A percentile compares a stretch with the other conserved stretches of the same genome.
Evolutionary conservation across 2,113 vertebrate genomes (phyloP).

Genomic region (Psephotus haematonotus): DNA sequence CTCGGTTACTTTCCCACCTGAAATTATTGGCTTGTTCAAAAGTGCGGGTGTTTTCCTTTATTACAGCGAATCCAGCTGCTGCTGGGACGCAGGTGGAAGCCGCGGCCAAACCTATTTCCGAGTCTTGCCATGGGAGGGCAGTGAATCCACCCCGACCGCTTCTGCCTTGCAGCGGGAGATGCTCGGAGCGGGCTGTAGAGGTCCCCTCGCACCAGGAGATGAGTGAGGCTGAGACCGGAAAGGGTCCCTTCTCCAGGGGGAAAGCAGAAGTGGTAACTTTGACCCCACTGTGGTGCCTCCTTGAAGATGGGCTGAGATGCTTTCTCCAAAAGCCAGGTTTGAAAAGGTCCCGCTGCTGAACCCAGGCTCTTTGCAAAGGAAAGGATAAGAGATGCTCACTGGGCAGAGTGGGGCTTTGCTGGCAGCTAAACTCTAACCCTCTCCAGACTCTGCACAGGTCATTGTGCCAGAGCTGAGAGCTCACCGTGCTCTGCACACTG

Average conservation of each 20-base stretch:
- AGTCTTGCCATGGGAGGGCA: background rate
- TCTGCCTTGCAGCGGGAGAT: background rate
- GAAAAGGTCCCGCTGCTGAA: background rate
- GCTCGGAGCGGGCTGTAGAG: background rate
- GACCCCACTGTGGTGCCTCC: background rate
- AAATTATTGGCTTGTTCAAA: background rate
- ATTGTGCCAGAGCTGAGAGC: background rate
- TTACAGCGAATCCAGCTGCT: background rate
- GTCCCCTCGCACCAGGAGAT: constrained; percentile 17
- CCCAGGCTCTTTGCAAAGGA: background rate
- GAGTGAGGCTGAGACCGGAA: accelerated
- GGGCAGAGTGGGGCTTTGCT: background rate
- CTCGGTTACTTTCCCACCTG: background rate
- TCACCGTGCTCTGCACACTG: accelerated
- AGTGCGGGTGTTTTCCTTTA: accelerated
- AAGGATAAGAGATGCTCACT: background rate
- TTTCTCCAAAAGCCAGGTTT: background rate
- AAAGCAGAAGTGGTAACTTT: background rate
- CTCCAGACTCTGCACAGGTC: background rate
- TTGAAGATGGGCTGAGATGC: accelerated
- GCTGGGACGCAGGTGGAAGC: accelerated
- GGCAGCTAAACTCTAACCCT: background rate
- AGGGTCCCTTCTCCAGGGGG: background rate
- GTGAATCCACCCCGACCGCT: background rate
- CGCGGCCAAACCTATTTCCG: background rate